Base-by-base conservation (phyloP, 1,140 invertebrate species). In the Palaemon carinicauda region DNA sequence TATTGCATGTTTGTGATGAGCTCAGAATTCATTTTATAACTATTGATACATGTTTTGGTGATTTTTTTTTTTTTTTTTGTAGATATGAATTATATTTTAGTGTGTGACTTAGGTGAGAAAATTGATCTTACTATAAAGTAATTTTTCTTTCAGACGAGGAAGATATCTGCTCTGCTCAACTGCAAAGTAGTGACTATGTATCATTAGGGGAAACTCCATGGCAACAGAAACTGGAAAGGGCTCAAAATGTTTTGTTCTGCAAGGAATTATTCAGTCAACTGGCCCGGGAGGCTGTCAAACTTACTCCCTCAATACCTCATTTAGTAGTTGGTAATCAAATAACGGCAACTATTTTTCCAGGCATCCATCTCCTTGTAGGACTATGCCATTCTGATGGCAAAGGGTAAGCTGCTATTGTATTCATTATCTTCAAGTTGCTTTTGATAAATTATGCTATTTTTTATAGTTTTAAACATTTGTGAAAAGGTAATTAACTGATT, bases 311-410 rank as follows among this genome's bases (percentile, higher is more conserved):
- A 0, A 98, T 99, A 90, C 98, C 98, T 12, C 97, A 98, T 90
- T 96, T 99, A 93, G 98, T 99, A 41, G 96, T 98, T 74, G 97
- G 97, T 69, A 99, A 98, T 92, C 97, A 98, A 92, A 99, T 99
- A 88, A 96, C 98, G 92, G 97, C 97, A 17, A 98, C 97, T 60
- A 95, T 98, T 33, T 94, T 99, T 89, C 97, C 98, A 51, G 97
- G 97, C 31, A 97, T 98, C 87, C 97, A 99, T 90, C 92, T 93
- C 91, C 95, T 90, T 92, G 95, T 94, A 77, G 92, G 92, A 19
- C 90, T 94, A 12, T 93, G 93, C 90, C 93, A 94, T 89, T 89
- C 88, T 15, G 86, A 89, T 69, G 71, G 85, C 27, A 87, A 89
- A 41, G 82, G 80, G 88, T 89, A 31, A 74, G 80, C 82, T 17